Percentiles rank a stretch among this genome's conserved stretches.
Conservation (phyloP, 2,888 invertebrate species). For the Pediacus dermestoides region DNA sequence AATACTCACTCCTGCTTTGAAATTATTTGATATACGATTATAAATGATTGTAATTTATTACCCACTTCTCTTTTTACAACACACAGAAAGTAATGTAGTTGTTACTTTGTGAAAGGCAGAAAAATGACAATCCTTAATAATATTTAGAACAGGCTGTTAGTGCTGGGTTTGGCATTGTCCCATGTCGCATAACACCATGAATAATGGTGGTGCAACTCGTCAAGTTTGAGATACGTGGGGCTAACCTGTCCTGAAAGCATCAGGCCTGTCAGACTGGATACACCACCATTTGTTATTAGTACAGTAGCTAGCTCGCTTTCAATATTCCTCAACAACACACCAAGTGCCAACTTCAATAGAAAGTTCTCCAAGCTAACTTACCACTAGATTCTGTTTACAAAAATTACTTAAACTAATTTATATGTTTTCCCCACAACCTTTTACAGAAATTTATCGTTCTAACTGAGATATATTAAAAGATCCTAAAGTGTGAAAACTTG, state of each 20-base stretch:
- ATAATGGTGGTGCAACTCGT: constrained; percentile 24
- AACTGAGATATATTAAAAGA: constrained; percentile 6
- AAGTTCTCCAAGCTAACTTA: background rate
- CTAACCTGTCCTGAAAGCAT: constrained; percentile 35
- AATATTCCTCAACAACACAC: constrained; percentile 8
- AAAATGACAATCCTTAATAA: too few species aligned
- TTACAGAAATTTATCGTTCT: constrained; percentile 19
- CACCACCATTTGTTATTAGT: constrained; percentile 28
- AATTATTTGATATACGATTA: too few species aligned
- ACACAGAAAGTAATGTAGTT: too few species aligned
- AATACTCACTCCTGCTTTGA: too few species aligned
- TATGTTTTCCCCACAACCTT: constrained; percentile 16
- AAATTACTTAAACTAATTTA: constrained; percentile 22
- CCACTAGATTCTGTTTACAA: constrained; percentile 15
- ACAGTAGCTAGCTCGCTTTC: constrained; percentile 15
- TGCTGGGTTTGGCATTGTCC: constrained; percentile 11
- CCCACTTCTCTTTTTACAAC: too few species aligned
- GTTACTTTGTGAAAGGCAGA: too few species aligned
- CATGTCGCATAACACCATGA: constrained; percentile 25
- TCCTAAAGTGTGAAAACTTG: too few species aligned
- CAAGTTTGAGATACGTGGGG: constrained; percentile 31
- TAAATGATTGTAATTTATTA: too few species aligned
- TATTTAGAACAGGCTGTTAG: too few species aligned
- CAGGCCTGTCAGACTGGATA: constrained; percentile 31
- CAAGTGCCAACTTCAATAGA: background rate